Conservation (phyloP, 2,888 invertebrate genomes). For the Linyphia triangularis region DNA sequence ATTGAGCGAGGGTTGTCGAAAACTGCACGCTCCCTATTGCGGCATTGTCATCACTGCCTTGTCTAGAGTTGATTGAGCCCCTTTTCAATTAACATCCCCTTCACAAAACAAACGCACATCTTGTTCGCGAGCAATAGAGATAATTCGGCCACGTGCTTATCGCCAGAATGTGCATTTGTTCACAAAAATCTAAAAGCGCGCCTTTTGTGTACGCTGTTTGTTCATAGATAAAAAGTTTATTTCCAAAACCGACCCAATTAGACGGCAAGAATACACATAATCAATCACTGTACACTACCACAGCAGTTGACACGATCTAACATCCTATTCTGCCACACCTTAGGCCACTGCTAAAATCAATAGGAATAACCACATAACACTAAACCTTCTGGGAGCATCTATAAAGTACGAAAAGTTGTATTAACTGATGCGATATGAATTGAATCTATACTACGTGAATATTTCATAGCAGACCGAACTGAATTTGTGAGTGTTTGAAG, state of each 20-base stretch:
- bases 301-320: conserved; percentile 58
- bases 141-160: neutral
- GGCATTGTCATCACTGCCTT: no score
- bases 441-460: no score
- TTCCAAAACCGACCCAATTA: conserved; percentile 38
- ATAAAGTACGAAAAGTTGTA: neutral
- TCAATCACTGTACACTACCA: conserved; percentile 42
- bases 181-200: neutral
- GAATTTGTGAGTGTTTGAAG: no score
- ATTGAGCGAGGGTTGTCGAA: no score
- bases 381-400: neutral
- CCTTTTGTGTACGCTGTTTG: neutral
- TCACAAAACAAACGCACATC: neutral
- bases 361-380: conserved; percentile 56
- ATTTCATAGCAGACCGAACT: no score
- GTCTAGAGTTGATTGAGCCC: no score
- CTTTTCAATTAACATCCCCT: neutral
- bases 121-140: neutral
- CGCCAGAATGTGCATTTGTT: neutral
- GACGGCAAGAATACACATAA: conserved; percentile 40
- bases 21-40: no score
- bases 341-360: conserved; percentile 38
- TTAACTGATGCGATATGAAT: no score
- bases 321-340: conserved; percentile 29
- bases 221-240: neutral